Base-by-base conservation (phyloP, 2,888 invertebrate genomes). In the Crepidodera aurea region DNA sequence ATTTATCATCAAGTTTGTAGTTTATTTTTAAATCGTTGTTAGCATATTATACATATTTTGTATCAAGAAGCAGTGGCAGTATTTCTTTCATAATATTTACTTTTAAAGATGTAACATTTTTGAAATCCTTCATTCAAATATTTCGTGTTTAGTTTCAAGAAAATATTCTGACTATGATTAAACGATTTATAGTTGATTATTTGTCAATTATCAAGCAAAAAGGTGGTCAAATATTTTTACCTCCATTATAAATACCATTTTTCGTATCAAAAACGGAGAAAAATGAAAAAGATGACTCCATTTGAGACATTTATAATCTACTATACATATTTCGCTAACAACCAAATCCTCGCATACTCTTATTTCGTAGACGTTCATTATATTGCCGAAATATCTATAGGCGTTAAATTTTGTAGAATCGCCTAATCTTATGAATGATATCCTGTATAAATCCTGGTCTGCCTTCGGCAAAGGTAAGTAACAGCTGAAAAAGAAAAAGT, bases 301-400 rank as follows among this genome's bases (percentile, higher is more conserved):
- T 3, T 18, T 32, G 3, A 61, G 29, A 4, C 61, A 18, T 10
- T 34, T 39, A 13, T 58, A 54, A 58, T 64, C 61, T 13, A 56
- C 27, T 12, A 64, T 39, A 10, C 18, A 6, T 22, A 64, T 27
- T n/a, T 64, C 61, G 7, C 61, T 42, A 18, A 58, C 5, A 10
- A 29, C 50, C 4, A 58, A 40, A 15, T 64, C 64, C 27, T 64
- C 64, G 6, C 53, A 25, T 37, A 64, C 32, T 44, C 61, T 58
- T 4, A 64, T 22, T 50, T 64, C 64, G 37, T 29, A 53, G 13
- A 64, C n/a, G 16, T 56, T 61, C 1, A 58, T 34, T 13, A 25
- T 12, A n/a, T 53, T 39, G n/a, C 60, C 56, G 10, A 48, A 12
- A 25, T 50, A 53, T 29, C 34, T 25, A 5, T 16, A 12, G 6